Conservation (phyloP, 2,888 invertebrate genomes). For the Disparrhopalites patrizii region DNA sequence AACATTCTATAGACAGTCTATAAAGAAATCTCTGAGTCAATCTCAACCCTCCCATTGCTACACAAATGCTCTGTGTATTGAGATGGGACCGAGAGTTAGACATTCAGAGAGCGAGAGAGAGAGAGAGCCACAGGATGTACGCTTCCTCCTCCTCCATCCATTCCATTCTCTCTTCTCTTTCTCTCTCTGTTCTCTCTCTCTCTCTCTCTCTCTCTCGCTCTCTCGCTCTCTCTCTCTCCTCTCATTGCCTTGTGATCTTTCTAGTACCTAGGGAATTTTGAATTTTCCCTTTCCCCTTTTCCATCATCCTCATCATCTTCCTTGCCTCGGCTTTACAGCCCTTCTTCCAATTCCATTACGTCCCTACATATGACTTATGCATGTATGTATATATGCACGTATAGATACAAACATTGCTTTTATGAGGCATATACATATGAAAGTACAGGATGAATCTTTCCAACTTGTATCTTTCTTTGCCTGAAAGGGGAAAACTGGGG, state of each 20-base stretch:
- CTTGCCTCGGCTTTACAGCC: slow-evolving; percentile 5
- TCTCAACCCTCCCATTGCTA: too few relatives aligned
- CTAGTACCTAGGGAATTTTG: slow-evolving; percentile 28
- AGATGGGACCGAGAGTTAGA: too few relatives aligned
- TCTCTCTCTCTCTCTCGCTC: not conserved
- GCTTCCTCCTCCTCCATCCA: slow-evolving; percentile 13
- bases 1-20: slow-evolving; percentile 7
- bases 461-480: too few relatives aligned
- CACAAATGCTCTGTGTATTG: too few relatives aligned
- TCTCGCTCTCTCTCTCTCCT: not conserved
- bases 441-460: too few relatives aligned
- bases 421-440: too few relatives aligned
- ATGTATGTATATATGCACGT: not conserved
- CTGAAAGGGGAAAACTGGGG: too few relatives aligned
- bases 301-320: slow-evolving; percentile 21
- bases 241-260: slow-evolving; percentile 10
- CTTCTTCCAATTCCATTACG: not conserved
- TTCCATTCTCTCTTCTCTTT: not conserved
- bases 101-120: too few relatives aligned
- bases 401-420: not conserved
- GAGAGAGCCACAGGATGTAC: slow-evolving; percentile 14
- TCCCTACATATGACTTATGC: not conserved
- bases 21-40: slow-evolving; percentile 7
- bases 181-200: slow-evolving; percentile 1
- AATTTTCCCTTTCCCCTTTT: slow-evolving; percentile 23